A percentile compares a stretch with the other conserved stretches of the same genome.
Conservation (phyloP, 2,797 vertebrate species). For the Catostomus latipinnis region DNA sequence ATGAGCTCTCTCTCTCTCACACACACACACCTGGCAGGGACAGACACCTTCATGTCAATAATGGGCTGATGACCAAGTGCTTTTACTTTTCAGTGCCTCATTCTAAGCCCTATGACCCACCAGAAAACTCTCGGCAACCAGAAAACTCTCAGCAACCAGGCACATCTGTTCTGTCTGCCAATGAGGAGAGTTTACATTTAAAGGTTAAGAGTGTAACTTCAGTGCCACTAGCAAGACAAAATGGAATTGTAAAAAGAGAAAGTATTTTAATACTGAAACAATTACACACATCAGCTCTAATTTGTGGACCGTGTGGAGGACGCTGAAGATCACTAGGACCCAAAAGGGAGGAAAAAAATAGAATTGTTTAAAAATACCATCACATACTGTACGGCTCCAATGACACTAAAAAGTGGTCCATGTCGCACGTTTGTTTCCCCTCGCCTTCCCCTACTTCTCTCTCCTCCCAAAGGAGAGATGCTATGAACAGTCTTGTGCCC, state of each 20-base stretch:
- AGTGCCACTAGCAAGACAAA: too few species aligned
- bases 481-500: slow-evolving; percentile 34
- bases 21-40: not conserved
- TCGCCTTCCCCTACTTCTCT: slow-evolving; percentile 28
- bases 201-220: not conserved
- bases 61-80: not conserved
- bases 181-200: slow-evolving; percentile 39
- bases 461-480: slow-evolving; percentile 21
- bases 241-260: too few species aligned
- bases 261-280: too few species aligned
- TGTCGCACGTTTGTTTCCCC: slow-evolving; percentile 27
- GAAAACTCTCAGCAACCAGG: slow-evolving; percentile 34
- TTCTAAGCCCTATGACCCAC: slow-evolving; percentile 12
- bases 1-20: slow-evolving; percentile 3
- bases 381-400: slow-evolving; percentile 48
- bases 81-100: slow-evolving; percentile 1
- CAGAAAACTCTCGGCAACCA: slow-evolving; percentile 38
- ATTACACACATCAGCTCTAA: too few species aligned
- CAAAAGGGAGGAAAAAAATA: slow-evolving; percentile 50
- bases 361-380: slow-evolving; percentile 60
- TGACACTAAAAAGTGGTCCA: slow-evolving; percentile 53
- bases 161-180: slow-evolving; percentile 17
- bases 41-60: slow-evolving; percentile 26
- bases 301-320: slow-evolving; percentile 41
- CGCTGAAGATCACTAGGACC: slow-evolving; percentile 41